phyloP scores from a whole-genome alignment of 2,113 vertebrate species.

The Tachysurus vachellii region DNA sequence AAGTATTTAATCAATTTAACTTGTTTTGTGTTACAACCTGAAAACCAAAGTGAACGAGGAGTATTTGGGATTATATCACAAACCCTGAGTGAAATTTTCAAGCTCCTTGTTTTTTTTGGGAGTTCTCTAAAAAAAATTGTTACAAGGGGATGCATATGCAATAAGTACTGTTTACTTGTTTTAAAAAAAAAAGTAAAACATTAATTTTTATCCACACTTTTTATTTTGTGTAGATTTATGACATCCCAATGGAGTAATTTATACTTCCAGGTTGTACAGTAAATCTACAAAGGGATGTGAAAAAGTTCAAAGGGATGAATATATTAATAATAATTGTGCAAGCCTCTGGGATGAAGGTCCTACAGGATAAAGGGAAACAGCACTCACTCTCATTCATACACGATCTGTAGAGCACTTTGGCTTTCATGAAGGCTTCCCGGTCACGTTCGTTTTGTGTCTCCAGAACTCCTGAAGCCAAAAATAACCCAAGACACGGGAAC shows the following conservation, averaged over 20 bases:
- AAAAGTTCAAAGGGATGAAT: background rate
- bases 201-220: background rate
- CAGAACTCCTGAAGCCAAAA: constrained; percentile 79
- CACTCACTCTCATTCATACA: constrained; percentile 95
- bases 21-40: background rate
- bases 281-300: background rate
- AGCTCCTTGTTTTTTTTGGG: background rate
- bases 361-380: background rate
- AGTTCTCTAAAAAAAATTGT: background rate
- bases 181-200: no score
- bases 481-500: background rate
- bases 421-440: constrained; percentile 88
- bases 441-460: constrained; percentile 77
- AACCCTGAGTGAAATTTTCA: background rate
- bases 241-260: background rate
- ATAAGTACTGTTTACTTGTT: background rate
- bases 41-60: background rate
- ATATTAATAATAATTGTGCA: background rate
- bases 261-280: background rate
- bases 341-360: background rate
- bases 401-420: constrained; percentile 89
- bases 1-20: background rate
- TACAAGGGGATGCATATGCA: background rate
- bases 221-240: background rate
- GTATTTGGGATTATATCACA: background rate